Conservation (phyloP, 1,140 invertebrate species). For the Drosophila mojavensis region DNA sequence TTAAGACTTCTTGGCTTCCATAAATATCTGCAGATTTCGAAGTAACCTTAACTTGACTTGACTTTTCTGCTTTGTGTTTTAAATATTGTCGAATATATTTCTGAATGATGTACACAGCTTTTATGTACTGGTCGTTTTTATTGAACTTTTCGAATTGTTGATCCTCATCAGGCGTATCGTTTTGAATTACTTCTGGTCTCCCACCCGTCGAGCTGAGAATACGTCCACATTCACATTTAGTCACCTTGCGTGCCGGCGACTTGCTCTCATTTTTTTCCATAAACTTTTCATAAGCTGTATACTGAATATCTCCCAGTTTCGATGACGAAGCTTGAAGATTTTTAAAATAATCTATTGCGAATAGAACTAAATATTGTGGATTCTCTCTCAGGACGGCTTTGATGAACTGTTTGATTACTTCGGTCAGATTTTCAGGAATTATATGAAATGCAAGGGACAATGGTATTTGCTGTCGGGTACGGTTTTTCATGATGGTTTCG, state of each 20-base stretch:
- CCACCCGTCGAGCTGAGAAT: conserved; percentile 28
- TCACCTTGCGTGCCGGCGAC: conserved; percentile 27
- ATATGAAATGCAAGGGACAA: conserved; percentile 81
- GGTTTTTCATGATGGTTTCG: conserved; percentile 66
- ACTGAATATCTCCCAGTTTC: conserved; percentile 40
- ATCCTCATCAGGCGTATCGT: not conserved
- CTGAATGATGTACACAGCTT: conserved; percentile 60
- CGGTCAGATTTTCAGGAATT: conserved; percentile 85
- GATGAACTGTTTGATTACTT: conserved; percentile 85
- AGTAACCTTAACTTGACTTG: not conserved
- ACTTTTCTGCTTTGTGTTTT: conserved; percentile 31
- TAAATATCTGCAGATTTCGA: not conserved
- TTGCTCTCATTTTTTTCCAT: conserved; percentile 35
- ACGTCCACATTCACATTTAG: conserved; percentile 58
- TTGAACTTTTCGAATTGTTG: not conserved
- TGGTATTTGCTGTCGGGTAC: conserved; percentile 60
- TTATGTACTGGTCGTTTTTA: conserved; percentile 32
- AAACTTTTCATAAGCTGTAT: conserved; percentile 65
- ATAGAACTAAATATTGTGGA: conserved; percentile 84
- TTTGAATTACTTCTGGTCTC: not conserved
- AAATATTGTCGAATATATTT: conserved; percentile 56
- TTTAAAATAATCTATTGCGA: conserved; percentile 85
- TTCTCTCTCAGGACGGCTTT: conserved; percentile 85
- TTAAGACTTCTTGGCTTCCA: conserved; percentile 48
- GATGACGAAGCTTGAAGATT: conserved; percentile 81